phyloP scores from a whole-genome alignment of 92 coral and sea anemone genomes.

The Paragorgia papillata region DNA sequence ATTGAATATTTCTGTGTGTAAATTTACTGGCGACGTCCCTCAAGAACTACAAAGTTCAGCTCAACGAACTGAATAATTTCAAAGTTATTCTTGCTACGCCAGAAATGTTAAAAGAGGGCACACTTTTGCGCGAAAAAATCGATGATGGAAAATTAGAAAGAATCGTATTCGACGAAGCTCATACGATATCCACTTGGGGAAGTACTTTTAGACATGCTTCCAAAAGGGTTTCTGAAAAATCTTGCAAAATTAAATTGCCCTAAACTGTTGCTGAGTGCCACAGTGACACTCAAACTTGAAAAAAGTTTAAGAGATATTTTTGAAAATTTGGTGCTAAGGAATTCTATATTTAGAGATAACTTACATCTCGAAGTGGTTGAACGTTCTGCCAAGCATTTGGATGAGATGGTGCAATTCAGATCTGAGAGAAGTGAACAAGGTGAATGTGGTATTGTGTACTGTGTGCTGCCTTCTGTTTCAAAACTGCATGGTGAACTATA shows the following conservation, averaged over 20 bases:
- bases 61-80: neutral
- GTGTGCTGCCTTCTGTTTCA: conserved; percentile 47
- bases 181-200: conserved; percentile 43
- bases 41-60: conserved; percentile 31
- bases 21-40: conserved; percentile 41
- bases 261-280: conserved; percentile 51
- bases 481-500: conserved; percentile 33
- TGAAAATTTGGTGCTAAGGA: too few relatives aligned
- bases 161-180: conserved; percentile 49
- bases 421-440: conserved; percentile 7
- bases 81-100: conserved; percentile 26
- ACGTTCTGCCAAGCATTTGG: conserved; percentile 8
- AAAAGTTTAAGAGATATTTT: too few relatives aligned
- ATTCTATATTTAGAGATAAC: too few relatives aligned
- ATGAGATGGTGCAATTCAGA: conserved; percentile 5
- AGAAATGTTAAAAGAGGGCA: conserved; percentile 17
- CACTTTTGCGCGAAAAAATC: neutral
- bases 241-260: conserved; percentile 25
- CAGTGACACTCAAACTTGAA: too few relatives aligned
- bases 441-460: conserved; percentile 44
- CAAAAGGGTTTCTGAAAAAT: conserved; percentile 26
- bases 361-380: conserved; percentile 3
- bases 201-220: conserved; percentile 33
- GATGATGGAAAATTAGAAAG: conserved; percentile 38
- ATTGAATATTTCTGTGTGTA: conserved; percentile 23